Percentiles rank a stretch among this genome's conserved stretches.
Conservation (phyloP, 2,888 invertebrate genomes). For the Eilema griseolum region DNA sequence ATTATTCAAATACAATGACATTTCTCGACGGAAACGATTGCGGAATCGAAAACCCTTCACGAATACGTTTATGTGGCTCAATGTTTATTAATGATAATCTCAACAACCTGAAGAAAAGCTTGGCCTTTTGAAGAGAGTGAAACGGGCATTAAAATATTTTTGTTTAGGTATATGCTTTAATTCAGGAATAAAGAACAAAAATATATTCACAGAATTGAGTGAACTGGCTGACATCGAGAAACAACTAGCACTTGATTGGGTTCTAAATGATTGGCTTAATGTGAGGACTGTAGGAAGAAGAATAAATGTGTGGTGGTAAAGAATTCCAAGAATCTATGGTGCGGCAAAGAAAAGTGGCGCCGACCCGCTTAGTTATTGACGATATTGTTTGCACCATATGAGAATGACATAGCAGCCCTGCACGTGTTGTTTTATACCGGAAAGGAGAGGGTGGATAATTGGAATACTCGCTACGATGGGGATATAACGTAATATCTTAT, state of each 20-base stretch:
- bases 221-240: too few species aligned
- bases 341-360: too few species aligned
- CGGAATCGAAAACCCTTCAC: constrained; percentile 17
- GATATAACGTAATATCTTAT: too few species aligned
- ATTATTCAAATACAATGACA: constrained; percentile 34
- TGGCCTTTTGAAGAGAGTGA: not conserved
- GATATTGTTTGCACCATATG: too few species aligned
- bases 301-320: too few species aligned
- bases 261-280: not conserved
- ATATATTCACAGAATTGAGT: not conserved
- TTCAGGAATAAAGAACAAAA: not conserved
- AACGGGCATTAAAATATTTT: not conserved
- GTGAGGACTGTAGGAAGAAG: too few species aligned
- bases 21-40: constrained; percentile 31
- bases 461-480: too few species aligned
- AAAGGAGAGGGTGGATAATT: too few species aligned
- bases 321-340: too few species aligned
- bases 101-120: not conserved
- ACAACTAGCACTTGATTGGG: not conserved
- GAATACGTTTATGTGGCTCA: not conserved
- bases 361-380: too few species aligned
- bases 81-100: constrained; percentile 12
- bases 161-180: not conserved
- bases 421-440: too few species aligned
- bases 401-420: too few species aligned